These are phyloP conservation scores for Balanococcus diminutus DNA, from an alignment of 2,888 invertebrate genomes.

Conservation along the genomic window DNA sequence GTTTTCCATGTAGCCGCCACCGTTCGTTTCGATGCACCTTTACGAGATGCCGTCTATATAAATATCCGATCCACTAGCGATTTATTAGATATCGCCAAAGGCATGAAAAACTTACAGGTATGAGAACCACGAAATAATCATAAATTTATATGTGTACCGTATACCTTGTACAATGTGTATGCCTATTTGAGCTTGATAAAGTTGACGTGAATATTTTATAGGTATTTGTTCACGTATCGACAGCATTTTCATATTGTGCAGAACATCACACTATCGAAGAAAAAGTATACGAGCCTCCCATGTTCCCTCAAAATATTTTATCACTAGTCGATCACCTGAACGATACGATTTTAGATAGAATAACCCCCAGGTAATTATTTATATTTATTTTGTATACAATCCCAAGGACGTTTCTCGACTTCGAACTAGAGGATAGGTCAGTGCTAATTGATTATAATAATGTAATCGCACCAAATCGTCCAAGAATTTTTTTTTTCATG, in stretches of 20 bases:
- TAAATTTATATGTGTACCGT: background rate
- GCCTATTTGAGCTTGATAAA: too few species aligned
- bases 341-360: slow-evolving; percentile 55
- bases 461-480: too few species aligned
- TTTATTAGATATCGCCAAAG: slow-evolving; percentile 72
- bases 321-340: slow-evolving; percentile 56
- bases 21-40: slow-evolving; percentile 82
- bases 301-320: slow-evolving; percentile 53
- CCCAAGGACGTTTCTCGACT: too few species aligned
- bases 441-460: too few species aligned
- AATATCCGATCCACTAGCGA: slow-evolving; percentile 79
- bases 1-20: slow-evolving; percentile 91
- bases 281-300: slow-evolving; percentile 57
- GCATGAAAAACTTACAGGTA: slow-evolving; percentile 75
- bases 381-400: background rate
- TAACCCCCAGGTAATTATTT: slow-evolving; percentile 56
- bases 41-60: slow-evolving; percentile 76
- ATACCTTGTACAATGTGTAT: too few species aligned
- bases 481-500: too few species aligned
- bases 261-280: slow-evolving; percentile 56
- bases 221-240: slow-evolving; percentile 57
- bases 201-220: too few species aligned
- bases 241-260: slow-evolving; percentile 56
- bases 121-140: background rate
- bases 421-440: too few species aligned